phyloP scores from a whole-genome alignment of 1,140 invertebrate species.

The Panagrolaimus sp. region DNA sequence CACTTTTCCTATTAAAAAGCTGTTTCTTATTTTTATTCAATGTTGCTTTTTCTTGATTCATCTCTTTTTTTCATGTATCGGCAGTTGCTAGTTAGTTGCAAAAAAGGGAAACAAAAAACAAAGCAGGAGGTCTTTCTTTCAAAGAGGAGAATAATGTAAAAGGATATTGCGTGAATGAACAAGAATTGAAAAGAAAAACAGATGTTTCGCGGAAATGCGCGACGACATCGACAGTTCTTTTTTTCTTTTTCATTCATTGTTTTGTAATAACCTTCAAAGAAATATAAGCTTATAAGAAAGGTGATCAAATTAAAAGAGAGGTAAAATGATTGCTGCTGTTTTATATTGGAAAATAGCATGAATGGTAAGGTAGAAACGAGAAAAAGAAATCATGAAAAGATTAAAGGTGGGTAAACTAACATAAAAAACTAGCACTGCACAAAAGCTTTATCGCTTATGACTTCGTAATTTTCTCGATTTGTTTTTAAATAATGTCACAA shows the following conservation, averaged over 20 bases:
- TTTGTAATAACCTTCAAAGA: background rate
- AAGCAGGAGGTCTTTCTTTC: background rate
- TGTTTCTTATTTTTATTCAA: background rate
- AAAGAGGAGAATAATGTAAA: background rate
- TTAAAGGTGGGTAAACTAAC: background rate
- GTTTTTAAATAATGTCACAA: background rate
- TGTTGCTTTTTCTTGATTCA: no score
- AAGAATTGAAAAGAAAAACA: conserved; percentile 2
- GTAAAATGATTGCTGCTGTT: background rate
- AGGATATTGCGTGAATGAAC: background rate
- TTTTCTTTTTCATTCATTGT: conserved; percentile 6
- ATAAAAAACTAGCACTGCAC: no score
- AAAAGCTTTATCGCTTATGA: no score
- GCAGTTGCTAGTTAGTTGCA: background rate
- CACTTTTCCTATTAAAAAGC: background rate
- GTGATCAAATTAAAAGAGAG: background rate
- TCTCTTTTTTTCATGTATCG: no score
- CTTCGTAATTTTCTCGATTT: no score
- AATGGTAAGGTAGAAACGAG: background rate
- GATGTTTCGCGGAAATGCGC: conserved; percentile 12
- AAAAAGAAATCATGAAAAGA: background rate
- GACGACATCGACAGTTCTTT: background rate
- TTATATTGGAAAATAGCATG: background rate
- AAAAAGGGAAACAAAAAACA: background rate
- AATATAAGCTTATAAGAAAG: background rate